These are phyloP conservation scores for Hystrix cristata DNA, from an alignment of 2,113 vertebrate species.

Conservation along the genomic window DNA sequence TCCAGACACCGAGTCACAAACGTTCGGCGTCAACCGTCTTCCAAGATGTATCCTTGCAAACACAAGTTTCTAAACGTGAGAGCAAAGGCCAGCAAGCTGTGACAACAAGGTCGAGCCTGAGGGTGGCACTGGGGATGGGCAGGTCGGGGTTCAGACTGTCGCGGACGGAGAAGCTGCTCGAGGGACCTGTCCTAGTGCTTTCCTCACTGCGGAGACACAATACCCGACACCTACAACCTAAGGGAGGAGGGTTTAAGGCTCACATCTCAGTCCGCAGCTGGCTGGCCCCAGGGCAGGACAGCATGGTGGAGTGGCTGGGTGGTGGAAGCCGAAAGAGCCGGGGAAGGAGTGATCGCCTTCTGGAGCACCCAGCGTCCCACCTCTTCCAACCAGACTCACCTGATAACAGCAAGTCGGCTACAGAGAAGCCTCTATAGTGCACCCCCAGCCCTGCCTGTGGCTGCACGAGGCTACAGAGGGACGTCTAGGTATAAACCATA, in stretches of 20 bases:
- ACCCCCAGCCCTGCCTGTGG: neutral
- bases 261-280: neutral
- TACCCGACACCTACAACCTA: neutral
- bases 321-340: neutral
- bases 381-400: neutral
- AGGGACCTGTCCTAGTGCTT: neutral
- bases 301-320: neutral
- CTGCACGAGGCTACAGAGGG: neutral
- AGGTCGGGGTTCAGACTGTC: neutral
- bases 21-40: neutral
- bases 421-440: neutral
- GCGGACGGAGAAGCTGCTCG: neutral
- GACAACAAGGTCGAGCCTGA: neutral
- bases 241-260: neutral
- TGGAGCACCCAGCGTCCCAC: neutral
- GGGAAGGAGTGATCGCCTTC: neutral
- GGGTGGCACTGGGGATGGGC: neutral
- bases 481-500: neutral
- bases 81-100: neutral
- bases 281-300: neutral
- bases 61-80: neutral
- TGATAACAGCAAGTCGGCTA: neutral
- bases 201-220: neutral
- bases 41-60: neutral
- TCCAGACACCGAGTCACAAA: neutral